Conservation (phyloP, 2,113 vertebrate genomes). For the Uropsilus gracilis region DNA sequence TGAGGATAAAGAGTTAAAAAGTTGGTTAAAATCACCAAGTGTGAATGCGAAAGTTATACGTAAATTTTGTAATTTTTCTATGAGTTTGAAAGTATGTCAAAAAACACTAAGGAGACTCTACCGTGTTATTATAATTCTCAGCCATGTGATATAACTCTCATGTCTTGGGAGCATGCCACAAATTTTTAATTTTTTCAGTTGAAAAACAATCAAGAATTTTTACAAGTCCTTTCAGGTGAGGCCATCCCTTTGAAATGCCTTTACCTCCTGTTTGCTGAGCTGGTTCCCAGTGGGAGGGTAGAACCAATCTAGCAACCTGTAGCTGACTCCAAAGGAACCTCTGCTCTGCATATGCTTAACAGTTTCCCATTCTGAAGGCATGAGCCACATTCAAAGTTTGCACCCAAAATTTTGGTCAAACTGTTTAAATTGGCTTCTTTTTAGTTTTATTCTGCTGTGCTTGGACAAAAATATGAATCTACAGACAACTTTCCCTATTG, state of each 20-base stretch:
- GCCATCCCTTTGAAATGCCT: not conserved
- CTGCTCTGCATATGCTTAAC: constrained; percentile 26
- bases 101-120: not conserved
- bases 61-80: not conserved
- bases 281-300: not conserved
- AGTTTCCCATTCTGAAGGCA: constrained; percentile 64
- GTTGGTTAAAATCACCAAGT: not conserved
- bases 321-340: constrained; percentile 51
- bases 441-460: constrained; percentile 63
- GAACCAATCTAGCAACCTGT: not conserved
- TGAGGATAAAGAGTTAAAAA: not conserved
- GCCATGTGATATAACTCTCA: not conserved
- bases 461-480: constrained; percentile 73
- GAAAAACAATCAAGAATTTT: constrained; percentile 66
- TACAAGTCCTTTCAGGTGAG: not conserved
- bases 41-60: not conserved
- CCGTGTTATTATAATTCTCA: not conserved
- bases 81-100: not conserved
- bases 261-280: not conserved
- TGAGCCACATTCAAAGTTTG: constrained; percentile 63
- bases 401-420: constrained; percentile 64
- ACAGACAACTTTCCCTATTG: constrained; percentile 68
- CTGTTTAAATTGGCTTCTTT: constrained; percentile 65
- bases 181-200: constrained; percentile 40
- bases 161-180: not conserved